Base-by-base conservation (phyloP, 30 jellyfish, hydroid and myxozoan species). In the Haliclystus octoradiatus region DNA sequence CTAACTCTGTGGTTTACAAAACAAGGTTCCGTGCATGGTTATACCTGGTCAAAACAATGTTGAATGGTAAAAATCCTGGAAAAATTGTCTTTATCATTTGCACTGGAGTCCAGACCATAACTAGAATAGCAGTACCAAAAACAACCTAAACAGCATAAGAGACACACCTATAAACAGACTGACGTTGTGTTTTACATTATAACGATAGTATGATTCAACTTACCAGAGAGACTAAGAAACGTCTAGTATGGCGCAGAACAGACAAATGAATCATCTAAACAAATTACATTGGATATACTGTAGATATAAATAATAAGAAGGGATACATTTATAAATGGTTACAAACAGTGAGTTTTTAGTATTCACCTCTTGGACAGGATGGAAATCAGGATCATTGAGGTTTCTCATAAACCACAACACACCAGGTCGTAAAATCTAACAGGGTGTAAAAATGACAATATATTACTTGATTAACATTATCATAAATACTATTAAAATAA, bases 321-420 rank as follows among this genome's bases (percentile, higher is more conserved):
- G n/a, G n/a, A n/a, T n/a, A n/a, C n/a, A n/a, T n/a, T n/a, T n/a
- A n/a, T n/a, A n/a, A n/a, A n/a, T n/a, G n/a, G n/a, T n/a, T n/a
- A n/a, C n/a, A n/a, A n/a, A n/a, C n/a, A n/a, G n/a, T n/a, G n/a
- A n/a, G n/a, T n/a, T n/a, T n/a, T n/a, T n/a, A n/a, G n/a, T n/a
- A n/a, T n/a, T n/a, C 62, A 88, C 94, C 93, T 88, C 97, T 62
- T 77, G 84, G 68, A 88, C 91, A 1, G 97, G 97, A 34, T 88
- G 97, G 61, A 88, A 88, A 46, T 88, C 95, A 22, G 97, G 97
- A 63, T 88, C 97, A 63, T 88, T 88, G 51, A 88, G 62, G 66
- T 88, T 88, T 0, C 97, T 72, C 49, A 88, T 73, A 40, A 88
- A 88, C 97, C 97, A 88, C 30, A 88, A 80, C 0, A 88, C 97